These are phyloP conservation scores for Andricus quercusramuli DNA, from an alignment of 2,888 invertebrate genomes.

Conservation along the genomic window DNA sequence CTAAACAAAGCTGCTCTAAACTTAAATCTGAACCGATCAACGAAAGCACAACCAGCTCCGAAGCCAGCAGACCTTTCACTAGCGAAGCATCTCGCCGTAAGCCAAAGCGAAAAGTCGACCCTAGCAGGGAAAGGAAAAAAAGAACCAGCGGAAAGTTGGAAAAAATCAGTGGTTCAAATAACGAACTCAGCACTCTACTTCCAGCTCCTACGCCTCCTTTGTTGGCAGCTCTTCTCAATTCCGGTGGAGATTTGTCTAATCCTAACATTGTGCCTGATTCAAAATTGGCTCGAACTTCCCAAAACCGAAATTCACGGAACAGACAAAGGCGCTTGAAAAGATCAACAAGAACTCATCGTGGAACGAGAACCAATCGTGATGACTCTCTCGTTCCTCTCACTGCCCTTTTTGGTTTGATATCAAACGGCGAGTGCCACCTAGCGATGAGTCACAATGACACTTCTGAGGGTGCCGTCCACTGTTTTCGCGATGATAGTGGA, in stretches of 20 bases:
- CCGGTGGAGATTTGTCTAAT: conserved; percentile 79
- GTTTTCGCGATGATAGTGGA: conserved; percentile 91
- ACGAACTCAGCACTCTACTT: conserved; percentile 84
- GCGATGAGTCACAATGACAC: conserved; percentile 90
- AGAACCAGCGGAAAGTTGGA: conserved; percentile 79
- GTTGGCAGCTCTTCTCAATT: conserved; percentile 84
- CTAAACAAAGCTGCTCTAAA: conserved; percentile 83
- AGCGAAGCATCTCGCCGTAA: conserved; percentile 67
- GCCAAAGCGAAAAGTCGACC: conserved; percentile 77
- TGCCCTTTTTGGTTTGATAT: conserved; percentile 77
- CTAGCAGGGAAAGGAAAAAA: conserved; percentile 68
- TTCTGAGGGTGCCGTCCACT: conserved; percentile 89
- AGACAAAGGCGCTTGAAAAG: conserved; percentile 82
- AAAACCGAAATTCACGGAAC: conserved; percentile 79
- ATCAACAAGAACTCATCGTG: conserved; percentile 75
- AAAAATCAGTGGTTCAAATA: conserved; percentile 83
- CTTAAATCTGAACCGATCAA: conserved; percentile 52
- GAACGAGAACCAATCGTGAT: conserved; percentile 46
- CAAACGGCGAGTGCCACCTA: conserved; percentile 82
- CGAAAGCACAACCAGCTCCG: conserved; percentile 59
- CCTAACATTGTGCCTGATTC: conserved; percentile 45
- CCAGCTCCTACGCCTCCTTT: conserved; percentile 83
- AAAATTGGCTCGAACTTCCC: conserved; percentile 24
- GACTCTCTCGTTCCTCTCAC: conserved; percentile 66
- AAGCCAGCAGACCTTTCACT: conserved; percentile 39